These are phyloP conservation scores for Cordylochernes scorpioides DNA, from an alignment of 2,888 invertebrate species.

Conservation along the genomic window DNA sequence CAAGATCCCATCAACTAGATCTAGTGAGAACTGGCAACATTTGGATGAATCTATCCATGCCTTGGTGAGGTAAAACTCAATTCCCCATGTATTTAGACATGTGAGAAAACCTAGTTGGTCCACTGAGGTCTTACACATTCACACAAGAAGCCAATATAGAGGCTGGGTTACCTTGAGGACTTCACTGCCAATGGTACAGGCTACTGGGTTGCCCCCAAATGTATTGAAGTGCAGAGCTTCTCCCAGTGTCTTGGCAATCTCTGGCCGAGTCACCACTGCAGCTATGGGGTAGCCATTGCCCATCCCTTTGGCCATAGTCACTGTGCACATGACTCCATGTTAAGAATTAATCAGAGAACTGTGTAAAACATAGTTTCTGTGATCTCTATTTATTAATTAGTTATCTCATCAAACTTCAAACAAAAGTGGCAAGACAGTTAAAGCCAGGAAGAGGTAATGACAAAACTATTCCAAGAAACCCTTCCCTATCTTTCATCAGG, in stretches of 20 bases:
- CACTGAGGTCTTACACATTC: too few relatives aligned
- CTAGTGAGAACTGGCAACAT: too few relatives aligned
- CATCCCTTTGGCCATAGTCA: constrained; percentile 72
- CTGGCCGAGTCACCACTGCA: constrained; percentile 70
- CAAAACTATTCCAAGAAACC: constrained; percentile 1
- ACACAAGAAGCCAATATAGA: neutral
- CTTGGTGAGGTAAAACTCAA: too few relatives aligned
- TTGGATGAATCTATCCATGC: too few relatives aligned
- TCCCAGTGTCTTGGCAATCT: constrained; percentile 49
- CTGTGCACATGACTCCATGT: constrained; percentile 20
- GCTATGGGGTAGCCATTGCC: constrained; percentile 86
- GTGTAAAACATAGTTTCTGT: too few relatives aligned
- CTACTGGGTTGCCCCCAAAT: constrained; percentile 78
- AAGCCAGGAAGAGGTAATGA: neutral
- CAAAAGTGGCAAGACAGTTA: neutral
- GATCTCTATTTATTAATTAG: too few relatives aligned
- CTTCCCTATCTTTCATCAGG: too few relatives aligned
- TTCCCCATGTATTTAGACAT: too few relatives aligned
- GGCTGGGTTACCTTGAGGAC: constrained; percentile 49
- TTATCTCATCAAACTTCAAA: neutral
- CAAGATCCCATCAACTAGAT: too few relatives aligned
- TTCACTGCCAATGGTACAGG: constrained; percentile 59
- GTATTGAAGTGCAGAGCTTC: constrained; percentile 72
- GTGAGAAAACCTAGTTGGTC: too few relatives aligned
- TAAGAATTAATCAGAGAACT: constrained; percentile 2